Base-by-base conservation (phyloP, 2,888 invertebrate species). In the Phytoseiulus persimilis region DNA sequence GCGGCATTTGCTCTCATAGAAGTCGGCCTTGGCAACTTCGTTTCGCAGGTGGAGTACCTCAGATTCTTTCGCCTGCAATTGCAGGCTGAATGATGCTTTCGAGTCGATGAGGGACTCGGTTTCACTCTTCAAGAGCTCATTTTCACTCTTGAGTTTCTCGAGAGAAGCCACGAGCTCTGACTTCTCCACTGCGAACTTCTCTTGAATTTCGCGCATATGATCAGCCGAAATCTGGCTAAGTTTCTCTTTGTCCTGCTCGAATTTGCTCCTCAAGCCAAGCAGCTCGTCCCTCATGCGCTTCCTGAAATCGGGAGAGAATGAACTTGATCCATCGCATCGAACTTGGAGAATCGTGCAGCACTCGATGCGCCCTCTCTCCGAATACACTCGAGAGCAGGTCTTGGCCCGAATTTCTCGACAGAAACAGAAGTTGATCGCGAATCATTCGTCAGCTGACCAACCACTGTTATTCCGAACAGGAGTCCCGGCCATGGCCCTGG, bases 241-340 rank as follows among this genome's bases (percentile, higher is more conserved):
- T n/a, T 33, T 87, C 45, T 87, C n/a, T 5, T 31, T 33, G 32
- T 87, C 87, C 6, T 23, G 6, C 31, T 87, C 87, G 87, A 33
- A 87, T 28, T 33, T 39, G 14, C 11, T 33, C 87, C 31, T 87
- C 32, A 87, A 45, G 18, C n/a, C 9, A n/a, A 6, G 2, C 2
- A 31, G 45, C 23, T 87, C 87, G 39, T 87, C 87, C n/a, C 32
- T 87, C 87, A n/a, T 87, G 87, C 28, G 87, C 33, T 87, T 33
- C 32, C 87, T 87, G 9, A 11, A 87, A 87, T 65, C 18, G 65
- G 18, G 18, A 23, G 65, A 23, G 39, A 39, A 6, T 9, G 9
- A 39, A 3, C 5, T 39, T 39, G n/a, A n/a, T n/a, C n/a, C n/a
- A n/a, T n/a, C n/a, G n/a, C n/a, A n/a, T n/a, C n/a, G n/a, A n/a